Evolutionary conservation across 1,140 invertebrate genomes (phyloP).

Genomic region (Zaprionus ornatus): DNA sequence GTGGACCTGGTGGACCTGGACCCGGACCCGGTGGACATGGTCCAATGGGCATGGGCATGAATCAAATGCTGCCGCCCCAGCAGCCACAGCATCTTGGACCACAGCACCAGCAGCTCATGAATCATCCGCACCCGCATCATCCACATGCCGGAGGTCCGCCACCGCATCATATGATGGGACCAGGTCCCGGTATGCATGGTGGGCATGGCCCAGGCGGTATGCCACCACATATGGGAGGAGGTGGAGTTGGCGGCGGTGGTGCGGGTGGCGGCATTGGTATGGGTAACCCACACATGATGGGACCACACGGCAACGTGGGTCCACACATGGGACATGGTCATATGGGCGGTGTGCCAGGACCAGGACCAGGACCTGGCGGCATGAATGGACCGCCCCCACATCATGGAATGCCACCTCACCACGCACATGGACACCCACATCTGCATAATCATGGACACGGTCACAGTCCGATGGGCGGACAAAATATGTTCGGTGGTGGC

Average conservation of each 20-base stretch:
- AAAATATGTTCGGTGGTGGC: conserved; percentile 39
- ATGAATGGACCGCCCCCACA: conserved; percentile 69
- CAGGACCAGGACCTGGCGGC: conserved; percentile 64
- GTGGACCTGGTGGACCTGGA: conserved; percentile 58
- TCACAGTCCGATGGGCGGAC: conserved; percentile 62
- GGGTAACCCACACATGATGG: conserved; percentile 74
- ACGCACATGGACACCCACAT: conserved; percentile 61
- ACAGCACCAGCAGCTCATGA: conserved; percentile 72
- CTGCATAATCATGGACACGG: conserved; percentile 64
- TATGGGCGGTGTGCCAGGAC: conserved; percentile 72
- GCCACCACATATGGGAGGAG: conserved; percentile 67
- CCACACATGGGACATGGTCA: conserved; percentile 77
- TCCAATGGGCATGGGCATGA: conserved; percentile 71
- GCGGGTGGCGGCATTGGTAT: conserved; percentile 4
- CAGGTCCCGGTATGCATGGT: conserved; percentile 65
- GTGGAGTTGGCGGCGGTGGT: conserved; percentile 7
- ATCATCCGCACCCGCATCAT: conserved; percentile 65
- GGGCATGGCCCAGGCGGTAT: conserved; percentile 65
- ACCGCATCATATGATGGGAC: conserved; percentile 71
- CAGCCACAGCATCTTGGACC: conserved; percentile 71
- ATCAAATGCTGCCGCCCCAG: conserved; percentile 79
- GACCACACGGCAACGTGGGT: conserved; percentile 64
- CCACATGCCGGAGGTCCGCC: conserved; percentile 71
- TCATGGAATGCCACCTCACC: conserved; percentile 63
- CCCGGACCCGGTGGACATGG: conserved; percentile 55